phyloP scores from a whole-genome alignment of 2,113 vertebrate species.

The Lophura nycthemera region DNA sequence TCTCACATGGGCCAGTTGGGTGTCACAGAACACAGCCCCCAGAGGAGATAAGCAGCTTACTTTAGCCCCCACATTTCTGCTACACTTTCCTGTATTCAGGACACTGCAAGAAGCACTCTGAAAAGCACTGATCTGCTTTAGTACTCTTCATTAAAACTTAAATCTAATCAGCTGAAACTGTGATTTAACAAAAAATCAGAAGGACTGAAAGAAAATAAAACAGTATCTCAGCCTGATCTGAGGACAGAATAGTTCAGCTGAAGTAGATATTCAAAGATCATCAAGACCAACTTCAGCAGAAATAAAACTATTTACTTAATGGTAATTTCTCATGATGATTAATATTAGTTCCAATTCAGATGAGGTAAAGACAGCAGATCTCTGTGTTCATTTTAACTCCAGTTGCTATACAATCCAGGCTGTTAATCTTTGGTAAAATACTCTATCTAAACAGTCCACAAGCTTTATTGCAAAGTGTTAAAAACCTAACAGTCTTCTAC shows the following conservation, averaged over 20 bases:
- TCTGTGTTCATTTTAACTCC: not conserved
- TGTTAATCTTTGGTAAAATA: not conserved
- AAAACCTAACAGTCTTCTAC: not conserved
- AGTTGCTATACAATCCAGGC: not conserved
- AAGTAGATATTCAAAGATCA: not conserved
- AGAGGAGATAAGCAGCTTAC: not conserved
- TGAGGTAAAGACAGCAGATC: not conserved
- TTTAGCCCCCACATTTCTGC: not conserved
- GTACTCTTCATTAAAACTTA: not conserved
- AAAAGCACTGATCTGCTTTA: not conserved
- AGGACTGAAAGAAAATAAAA: not conserved
- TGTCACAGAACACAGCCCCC: not conserved
- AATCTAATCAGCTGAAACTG: not conserved
- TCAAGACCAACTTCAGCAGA: not conserved
- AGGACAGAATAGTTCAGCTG: not conserved
- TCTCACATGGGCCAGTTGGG: accelerated
- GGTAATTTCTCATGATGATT: not conserved
- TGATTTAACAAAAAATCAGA: not conserved
- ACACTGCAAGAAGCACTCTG: not conserved
- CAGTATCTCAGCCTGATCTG: not conserved
- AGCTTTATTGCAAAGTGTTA: not conserved
- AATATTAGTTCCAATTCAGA: not conserved
- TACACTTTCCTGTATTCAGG: not conserved
- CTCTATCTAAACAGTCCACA: not conserved
- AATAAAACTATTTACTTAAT: not conserved